Conservation (phyloP, 2,797 vertebrate species). For the Oreortyx pictus region DNA sequence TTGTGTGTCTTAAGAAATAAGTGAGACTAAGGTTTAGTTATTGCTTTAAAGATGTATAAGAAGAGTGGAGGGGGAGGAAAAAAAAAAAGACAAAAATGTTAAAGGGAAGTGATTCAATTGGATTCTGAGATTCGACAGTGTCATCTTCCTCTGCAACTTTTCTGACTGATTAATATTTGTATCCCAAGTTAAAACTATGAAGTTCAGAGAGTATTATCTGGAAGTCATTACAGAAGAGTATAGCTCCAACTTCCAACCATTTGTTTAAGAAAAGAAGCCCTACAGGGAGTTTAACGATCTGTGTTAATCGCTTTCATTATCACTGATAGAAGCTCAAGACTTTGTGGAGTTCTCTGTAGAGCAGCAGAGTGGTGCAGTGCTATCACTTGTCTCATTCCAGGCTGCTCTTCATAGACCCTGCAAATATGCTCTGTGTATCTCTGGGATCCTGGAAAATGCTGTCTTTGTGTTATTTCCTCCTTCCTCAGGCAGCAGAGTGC, state of each 20-base stretch:
- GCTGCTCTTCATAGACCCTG: not conserved
- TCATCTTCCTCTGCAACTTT: too few relatives aligned
- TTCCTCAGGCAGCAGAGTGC: not conserved
- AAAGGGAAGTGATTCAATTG: too few relatives aligned
- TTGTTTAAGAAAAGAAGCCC: not conserved
- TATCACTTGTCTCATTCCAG: slow-evolving; percentile 6
- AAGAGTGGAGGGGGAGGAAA: too few relatives aligned
- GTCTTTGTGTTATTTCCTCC: not conserved
- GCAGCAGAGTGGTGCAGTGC: not conserved
- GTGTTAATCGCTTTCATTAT: slow-evolving; percentile 18
- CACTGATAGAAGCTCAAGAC: not conserved
- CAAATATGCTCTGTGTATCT: not conserved
- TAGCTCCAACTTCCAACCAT: slow-evolving; percentile 1
- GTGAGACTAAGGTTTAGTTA: too few relatives aligned
- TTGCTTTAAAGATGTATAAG: too few relatives aligned
- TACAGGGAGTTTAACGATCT: not conserved
- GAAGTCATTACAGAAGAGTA: not conserved
- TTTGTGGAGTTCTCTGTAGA: slow-evolving; percentile 44
- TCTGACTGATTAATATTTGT: not conserved
- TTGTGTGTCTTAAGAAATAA: too few relatives aligned
- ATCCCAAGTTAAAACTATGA: not conserved
- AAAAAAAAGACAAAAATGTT: too few relatives aligned
- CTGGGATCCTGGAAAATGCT: not conserved
- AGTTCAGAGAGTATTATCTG: not conserved
- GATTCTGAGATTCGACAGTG: too few relatives aligned